These are phyloP conservation scores for Trachelus iudaicus DNA, from an alignment of 2,888 invertebrate species.

Conservation along the genomic window DNA sequence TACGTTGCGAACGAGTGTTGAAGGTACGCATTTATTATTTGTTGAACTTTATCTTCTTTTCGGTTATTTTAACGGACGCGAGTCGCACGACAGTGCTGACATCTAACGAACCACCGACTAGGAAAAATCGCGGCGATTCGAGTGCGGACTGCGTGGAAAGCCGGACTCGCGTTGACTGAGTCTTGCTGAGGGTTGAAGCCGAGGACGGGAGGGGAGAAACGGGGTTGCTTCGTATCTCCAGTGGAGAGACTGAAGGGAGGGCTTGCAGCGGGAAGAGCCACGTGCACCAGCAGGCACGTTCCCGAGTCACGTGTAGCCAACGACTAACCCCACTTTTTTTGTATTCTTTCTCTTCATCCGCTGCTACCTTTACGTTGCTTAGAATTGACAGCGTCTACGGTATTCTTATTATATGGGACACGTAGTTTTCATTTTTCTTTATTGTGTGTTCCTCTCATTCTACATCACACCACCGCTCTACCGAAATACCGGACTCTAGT, in stretches of 20 bases:
- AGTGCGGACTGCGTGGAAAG: conserved; percentile 21
- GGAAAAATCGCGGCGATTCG: background rate
- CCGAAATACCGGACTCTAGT: no score
- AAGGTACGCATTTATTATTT: no score
- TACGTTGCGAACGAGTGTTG: background rate
- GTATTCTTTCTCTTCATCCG: background rate
- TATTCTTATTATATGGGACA: no score
- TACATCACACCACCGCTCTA: no score
- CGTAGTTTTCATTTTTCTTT: no score
- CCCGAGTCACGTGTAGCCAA: conserved; percentile 53
- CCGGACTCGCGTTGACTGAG: conserved; percentile 38
- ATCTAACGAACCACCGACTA: background rate
- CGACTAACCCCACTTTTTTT: conserved; percentile 1
- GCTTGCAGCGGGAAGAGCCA: conserved; percentile 45
- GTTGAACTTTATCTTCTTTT: no score
- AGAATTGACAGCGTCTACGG: no score
- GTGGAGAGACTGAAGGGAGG: conserved; percentile 20
- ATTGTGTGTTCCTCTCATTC: no score
- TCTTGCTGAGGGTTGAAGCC: conserved; percentile 36
- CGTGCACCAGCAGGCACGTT: conserved; percentile 62
- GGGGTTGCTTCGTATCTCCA: conserved; percentile 26
- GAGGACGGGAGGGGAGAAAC: conserved; percentile 25
- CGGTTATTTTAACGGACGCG: no score
- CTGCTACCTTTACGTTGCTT: no score
- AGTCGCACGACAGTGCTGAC: no score